phyloP scores from a whole-genome alignment of 2,113 vertebrate species.

The Macroglossus sobrinus region DNA sequence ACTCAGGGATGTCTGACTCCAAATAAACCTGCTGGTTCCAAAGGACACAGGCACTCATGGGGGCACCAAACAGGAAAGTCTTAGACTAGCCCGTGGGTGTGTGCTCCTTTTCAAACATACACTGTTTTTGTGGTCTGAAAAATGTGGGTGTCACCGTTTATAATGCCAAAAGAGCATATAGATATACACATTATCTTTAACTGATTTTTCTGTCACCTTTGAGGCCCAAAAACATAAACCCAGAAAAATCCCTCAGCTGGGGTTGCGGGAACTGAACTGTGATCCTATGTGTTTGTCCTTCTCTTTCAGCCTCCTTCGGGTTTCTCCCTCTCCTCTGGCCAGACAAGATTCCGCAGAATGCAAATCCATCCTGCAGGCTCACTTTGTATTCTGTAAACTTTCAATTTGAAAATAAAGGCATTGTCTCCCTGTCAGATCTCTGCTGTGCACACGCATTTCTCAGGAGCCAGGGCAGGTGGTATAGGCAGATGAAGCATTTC shows the following conservation, averaged over 20 bases:
- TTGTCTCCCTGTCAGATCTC: background rate
- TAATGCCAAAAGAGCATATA: background rate
- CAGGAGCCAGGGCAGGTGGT: background rate
- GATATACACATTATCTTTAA: background rate
- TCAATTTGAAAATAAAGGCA: constrained; percentile 9
- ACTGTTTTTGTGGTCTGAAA: background rate
- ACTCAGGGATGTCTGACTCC: background rate
- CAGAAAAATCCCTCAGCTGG: background rate
- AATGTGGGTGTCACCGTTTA: background rate
- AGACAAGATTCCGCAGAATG: constrained; percentile 38
- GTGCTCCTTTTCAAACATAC: fast-evolving
- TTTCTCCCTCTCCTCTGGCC: background rate
- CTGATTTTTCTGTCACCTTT: constrained; percentile 31
- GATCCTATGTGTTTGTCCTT: background rate
- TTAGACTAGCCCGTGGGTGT: background rate
- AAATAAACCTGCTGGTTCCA: background rate
- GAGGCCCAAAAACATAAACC: background rate
- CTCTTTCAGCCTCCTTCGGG: background rate
- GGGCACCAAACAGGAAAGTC: background rate
- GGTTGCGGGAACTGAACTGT: background rate
- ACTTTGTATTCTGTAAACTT: constrained; percentile 44
- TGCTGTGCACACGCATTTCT: background rate
- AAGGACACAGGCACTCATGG: background rate
- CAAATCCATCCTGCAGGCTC: constrained; percentile 46
- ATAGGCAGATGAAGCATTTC: background rate